These are phyloP conservation scores for Dione juno DNA, from an alignment of 2,888 invertebrate species.

Conservation along the genomic window DNA sequence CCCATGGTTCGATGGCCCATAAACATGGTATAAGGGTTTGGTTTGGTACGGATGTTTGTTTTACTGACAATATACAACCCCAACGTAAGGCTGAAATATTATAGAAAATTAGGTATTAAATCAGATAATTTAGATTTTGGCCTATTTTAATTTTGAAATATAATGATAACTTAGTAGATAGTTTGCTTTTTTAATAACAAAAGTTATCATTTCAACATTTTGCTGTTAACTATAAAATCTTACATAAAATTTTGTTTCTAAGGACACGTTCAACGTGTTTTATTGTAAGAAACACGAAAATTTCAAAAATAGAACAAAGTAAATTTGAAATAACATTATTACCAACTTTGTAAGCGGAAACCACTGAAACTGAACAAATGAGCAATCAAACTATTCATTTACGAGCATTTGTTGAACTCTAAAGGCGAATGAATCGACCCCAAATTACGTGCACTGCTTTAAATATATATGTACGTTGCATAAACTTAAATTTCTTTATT, in stretches of 20 bases:
- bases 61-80: slow-evolving; percentile 8
- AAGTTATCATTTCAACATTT: no score
- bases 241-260: no score
- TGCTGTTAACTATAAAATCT: no score
- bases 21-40: slow-evolving; percentile 26
- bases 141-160: no score
- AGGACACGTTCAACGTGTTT: no score
- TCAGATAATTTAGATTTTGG: no score
- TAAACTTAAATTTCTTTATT: no score
- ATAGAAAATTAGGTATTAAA: background rate
- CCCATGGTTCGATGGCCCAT: slow-evolving; percentile 22
- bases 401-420: background rate
- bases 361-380: background rate
- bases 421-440: background rate
- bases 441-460: no score
- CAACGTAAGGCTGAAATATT: background rate
- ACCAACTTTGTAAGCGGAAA: background rate
- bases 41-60: slow-evolving; percentile 18
- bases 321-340: background rate
- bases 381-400: slow-evolving; percentile 1
- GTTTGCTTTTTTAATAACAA: no score
- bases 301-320: background rate
- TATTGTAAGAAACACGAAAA: background rate
- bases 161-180: no score
- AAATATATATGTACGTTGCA: no score